A percentile compares a stretch with the other conserved stretches of the same genome.
Conservation (phyloP, 2,113 vertebrate genomes). For the Rattus norvegicus region DNA sequence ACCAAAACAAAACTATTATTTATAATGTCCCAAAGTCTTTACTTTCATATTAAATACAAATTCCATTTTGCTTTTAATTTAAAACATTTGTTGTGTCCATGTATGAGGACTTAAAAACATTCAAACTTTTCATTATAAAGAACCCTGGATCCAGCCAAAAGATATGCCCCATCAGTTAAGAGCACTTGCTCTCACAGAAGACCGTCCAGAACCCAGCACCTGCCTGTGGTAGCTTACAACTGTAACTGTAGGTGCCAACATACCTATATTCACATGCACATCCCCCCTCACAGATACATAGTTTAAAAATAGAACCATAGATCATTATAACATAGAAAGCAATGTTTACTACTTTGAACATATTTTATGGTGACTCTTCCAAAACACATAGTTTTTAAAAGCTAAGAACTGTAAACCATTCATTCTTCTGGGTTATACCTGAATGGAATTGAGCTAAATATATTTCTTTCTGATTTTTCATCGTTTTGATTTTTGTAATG, state of each 20-base stretch:
- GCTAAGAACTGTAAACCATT: slow-evolving; percentile 29
- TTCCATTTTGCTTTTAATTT: slow-evolving; percentile 53
- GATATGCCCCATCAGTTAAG: not conserved
- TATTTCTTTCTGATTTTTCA: slow-evolving; percentile 52
- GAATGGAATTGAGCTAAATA: slow-evolving; percentile 55
- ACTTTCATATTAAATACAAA: slow-evolving; percentile 58
- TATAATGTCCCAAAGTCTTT: slow-evolving; percentile 16
- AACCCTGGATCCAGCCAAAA: not conserved
- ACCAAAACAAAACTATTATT: slow-evolving; percentile 29
- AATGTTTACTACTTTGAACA: slow-evolving; percentile 28
- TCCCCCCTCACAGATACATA: no score
- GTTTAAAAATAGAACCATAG: not conserved
- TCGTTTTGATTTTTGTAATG: not conserved
- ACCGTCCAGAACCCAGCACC: no score
- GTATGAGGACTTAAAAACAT: slow-evolving; percentile 48
- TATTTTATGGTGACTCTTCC: slow-evolving; percentile 39
- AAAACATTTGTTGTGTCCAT: slow-evolving; percentile 41
- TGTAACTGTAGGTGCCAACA: not conserved
- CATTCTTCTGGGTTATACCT: slow-evolving; percentile 18
- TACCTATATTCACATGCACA: not conserved
- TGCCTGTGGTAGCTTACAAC: not conserved
- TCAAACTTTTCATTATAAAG: slow-evolving; percentile 55
- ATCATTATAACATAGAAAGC: not conserved
- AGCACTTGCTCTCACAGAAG: not conserved
- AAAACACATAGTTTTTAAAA: slow-evolving; percentile 53